Evolutionary conservation across 2,797 vertebrate genomes (phyloP).

Genomic region (Clarias platycephalus): DNA sequence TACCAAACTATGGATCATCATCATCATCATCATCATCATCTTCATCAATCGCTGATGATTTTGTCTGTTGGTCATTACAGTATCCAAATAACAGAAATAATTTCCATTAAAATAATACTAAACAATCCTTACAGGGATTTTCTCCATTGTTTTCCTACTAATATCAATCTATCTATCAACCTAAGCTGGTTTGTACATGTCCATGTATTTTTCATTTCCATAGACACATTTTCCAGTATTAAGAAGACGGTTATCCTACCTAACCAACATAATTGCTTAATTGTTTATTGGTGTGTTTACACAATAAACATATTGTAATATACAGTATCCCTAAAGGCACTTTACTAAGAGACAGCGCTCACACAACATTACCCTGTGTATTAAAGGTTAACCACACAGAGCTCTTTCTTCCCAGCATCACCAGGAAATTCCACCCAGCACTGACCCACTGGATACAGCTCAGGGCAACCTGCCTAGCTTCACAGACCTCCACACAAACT

Average conservation of each 20-base stretch:
- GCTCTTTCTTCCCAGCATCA: constrained; percentile 39
- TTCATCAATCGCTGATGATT: background rate
- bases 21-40: background rate
- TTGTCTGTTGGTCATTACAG: background rate
- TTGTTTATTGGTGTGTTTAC: too few species aligned
- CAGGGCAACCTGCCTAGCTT: background rate
- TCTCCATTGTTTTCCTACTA: background rate
- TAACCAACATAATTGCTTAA: background rate
- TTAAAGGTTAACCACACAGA: constrained; percentile 45
- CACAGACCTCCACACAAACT: background rate
- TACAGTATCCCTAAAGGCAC: background rate
- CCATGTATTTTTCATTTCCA: too few species aligned
- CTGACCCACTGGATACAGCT: constrained; percentile 19
- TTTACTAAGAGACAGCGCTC: background rate
- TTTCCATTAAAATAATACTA: background rate
- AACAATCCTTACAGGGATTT: background rate
- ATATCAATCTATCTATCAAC: background rate
- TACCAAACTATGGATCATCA: background rate
- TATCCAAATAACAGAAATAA: background rate
- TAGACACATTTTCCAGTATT: background rate
- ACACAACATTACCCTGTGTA: constrained; percentile 52
- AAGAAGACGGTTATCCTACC: background rate
- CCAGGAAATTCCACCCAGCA: constrained; percentile 38
- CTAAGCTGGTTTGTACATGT: background rate
- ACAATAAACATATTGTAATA: constrained; percentile 11